Base-by-base conservation (phyloP, 1,140 invertebrate species). In the Protaetia brevitarsis region DNA sequence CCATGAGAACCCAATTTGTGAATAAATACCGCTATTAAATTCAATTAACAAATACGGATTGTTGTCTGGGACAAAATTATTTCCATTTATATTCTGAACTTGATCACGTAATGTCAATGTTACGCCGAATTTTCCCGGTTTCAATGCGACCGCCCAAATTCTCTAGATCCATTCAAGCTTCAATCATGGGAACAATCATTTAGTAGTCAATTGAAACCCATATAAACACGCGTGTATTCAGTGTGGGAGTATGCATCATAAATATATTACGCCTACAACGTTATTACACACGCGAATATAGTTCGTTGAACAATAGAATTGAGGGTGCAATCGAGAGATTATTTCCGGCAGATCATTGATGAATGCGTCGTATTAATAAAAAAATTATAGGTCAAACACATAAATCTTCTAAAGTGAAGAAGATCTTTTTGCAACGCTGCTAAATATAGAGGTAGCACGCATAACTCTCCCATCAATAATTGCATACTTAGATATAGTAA, bases 161-260 rank as follows among this genome's bases (percentile, higher is more conserved):
- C 26, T 23, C 41, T 23, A 16, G 26, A 51, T 26, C 41, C 11
- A 51, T 51, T 51, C n/a, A n/a, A n/a, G n/a, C n/a, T 51, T 51
- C 16, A 51, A 51, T 19, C 41, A 51, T 51, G 41, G 41, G 41
- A 51, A 51, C n/a, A 51, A 51, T 51, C 21, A 51, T 51, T 51
- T 51, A 23, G 8, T 51, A 8, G 11, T 21, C 16, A 51, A 51
- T 51, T 51, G 41, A 51, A 51, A 23, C 41, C 16, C 26, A 51
- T 23, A 51, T 51, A 23, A 51, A 23, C 41, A n/a, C n/a, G n/a
- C n/a, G n/a, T n/a, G n/a, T 51, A 51, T 51, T 51, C 26, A 51
- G 21, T 23, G 2, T 1, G 8, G 26, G 16, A 37, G 11, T 37
- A 16, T 37, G 34, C 16, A 51, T 51, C 41, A 3, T 51, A 51